phyloP scores from a whole-genome alignment of 1,140 invertebrate genomes.

The Helicoverpa armigera region DNA sequence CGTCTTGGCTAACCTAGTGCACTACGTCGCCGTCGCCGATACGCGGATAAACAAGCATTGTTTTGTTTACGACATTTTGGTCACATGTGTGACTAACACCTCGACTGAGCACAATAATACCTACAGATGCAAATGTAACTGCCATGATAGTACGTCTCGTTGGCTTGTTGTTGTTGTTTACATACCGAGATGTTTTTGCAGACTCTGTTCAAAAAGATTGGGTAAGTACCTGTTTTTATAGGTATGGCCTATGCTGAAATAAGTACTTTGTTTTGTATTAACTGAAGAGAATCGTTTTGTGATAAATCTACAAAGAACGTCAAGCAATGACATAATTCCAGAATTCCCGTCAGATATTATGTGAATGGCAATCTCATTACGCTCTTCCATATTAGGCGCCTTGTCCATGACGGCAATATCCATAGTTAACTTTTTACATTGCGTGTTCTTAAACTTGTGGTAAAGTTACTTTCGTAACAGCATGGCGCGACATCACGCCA shows the following conservation, averaged over 20 bases:
- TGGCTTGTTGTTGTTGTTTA: slow-evolving; percentile 16
- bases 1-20: slow-evolving; percentile 29
- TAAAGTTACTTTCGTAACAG: slow-evolving; percentile 74
- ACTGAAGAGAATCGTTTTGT: background rate
- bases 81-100: slow-evolving; percentile 28
- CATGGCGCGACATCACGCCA: slow-evolving; percentile 81
- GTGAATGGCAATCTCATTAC: slow-evolving; percentile 4
- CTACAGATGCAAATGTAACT: slow-evolving; percentile 1
- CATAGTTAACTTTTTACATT: slow-evolving; percentile 45
- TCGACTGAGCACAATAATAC: slow-evolving; percentile 6
- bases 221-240: background rate
- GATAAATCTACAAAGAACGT: background rate
- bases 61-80: slow-evolving; percentile 43
- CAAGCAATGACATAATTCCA: slow-evolving; percentile 14
- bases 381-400: slow-evolving; percentile 12
- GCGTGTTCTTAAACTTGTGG: slow-evolving; percentile 43
- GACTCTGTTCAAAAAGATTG: background rate
- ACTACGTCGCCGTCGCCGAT: slow-evolving; percentile 11
- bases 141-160: background rate
- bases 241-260: background rate
- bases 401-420: slow-evolving; percentile 15
- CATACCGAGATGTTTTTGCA: slow-evolving; percentile 3
- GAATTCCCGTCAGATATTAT: background rate
- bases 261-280: too few species aligned
- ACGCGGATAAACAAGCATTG: slow-evolving; percentile 44